Percentiles rank a stretch among this genome's conserved stretches.
Evolutionary conservation across 2,888 invertebrate species (phyloP).

Genomic region (Cantharis rufa): DNA sequence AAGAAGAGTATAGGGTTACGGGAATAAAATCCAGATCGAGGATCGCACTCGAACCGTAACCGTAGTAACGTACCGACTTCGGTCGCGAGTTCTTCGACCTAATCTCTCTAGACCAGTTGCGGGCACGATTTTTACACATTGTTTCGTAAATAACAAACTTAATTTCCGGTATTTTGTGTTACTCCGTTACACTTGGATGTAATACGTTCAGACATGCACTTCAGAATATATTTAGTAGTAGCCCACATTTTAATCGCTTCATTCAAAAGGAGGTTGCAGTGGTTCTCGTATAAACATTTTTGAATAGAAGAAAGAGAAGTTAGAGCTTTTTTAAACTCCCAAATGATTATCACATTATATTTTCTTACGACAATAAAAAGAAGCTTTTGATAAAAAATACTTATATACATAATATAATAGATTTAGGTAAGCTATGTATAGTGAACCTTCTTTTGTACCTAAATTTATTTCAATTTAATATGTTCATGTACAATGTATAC

Average conservation of each 20-base stretch:
- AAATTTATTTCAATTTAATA: not conserved
- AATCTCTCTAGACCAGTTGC: conserved; percentile 37
- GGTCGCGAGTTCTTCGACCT: conserved; percentile 40
- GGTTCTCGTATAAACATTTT: not conserved
- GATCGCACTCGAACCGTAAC: conserved; percentile 5
- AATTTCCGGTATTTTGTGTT: conserved; percentile 36
- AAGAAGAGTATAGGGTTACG: conserved; percentile 25
- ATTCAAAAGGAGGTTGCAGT: not conserved
- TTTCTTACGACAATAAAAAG: not conserved
- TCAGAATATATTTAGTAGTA: conserved; percentile 6
- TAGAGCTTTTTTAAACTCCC: not conserved
- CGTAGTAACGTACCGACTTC: conserved; percentile 26
- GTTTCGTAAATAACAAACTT: conserved; percentile 13
- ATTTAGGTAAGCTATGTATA: not conserved
- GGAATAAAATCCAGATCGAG: conserved; percentile 18
- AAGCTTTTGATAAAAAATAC: not conserved
- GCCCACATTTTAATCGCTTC: not conserved
- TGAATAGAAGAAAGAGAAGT: not conserved
- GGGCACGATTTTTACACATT: conserved; percentile 35
- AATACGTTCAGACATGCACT: conserved; percentile 10
- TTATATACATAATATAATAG: not conserved
- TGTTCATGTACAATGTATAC: not conserved
- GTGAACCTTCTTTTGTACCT: not conserved
- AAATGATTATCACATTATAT: not conserved
- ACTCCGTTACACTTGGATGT: conserved; percentile 22